phyloP scores from a whole-genome alignment of 2,888 invertebrate species.

The Beris chalybata region DNA sequence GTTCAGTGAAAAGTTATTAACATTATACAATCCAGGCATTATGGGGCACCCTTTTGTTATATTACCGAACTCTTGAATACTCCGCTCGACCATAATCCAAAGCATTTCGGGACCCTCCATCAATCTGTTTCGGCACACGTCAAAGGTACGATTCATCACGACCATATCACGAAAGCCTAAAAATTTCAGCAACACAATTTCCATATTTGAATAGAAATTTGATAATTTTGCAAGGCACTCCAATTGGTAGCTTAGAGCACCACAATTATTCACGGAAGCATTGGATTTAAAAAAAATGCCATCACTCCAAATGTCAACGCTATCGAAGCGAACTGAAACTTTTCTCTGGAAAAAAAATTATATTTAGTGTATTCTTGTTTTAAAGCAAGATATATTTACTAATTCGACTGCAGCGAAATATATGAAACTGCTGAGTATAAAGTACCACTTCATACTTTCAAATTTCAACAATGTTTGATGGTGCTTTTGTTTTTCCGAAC shows the following conservation, averaged over 20 bases:
- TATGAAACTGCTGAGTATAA: too few species aligned
- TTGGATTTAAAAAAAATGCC: not conserved
- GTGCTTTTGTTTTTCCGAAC: too few species aligned
- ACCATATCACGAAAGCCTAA: not conserved
- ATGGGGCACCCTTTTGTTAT: not conserved
- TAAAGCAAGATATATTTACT: too few species aligned
- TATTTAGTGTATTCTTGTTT: too few species aligned
- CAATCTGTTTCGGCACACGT: not conserved
- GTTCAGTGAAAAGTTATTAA: not conserved
- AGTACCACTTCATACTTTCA: too few species aligned
- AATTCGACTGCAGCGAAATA: too few species aligned
- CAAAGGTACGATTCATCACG: conserved; percentile 9
- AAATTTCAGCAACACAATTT: not conserved
- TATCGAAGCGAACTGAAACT: not conserved
- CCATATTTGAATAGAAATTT: not conserved
- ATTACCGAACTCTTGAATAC: not conserved
- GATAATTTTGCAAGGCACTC: not conserved
- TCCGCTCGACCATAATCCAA: not conserved
- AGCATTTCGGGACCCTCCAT: not conserved
- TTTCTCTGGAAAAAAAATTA: conserved; percentile 2
- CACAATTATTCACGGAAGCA: not conserved
- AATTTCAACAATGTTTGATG: too few species aligned
- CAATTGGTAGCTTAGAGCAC: not conserved
- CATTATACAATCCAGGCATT: not conserved
- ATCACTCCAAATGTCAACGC: not conserved